phyloP scores from a whole-genome alignment of 2,888 invertebrate species.

The Heliconius erato region DNA sequence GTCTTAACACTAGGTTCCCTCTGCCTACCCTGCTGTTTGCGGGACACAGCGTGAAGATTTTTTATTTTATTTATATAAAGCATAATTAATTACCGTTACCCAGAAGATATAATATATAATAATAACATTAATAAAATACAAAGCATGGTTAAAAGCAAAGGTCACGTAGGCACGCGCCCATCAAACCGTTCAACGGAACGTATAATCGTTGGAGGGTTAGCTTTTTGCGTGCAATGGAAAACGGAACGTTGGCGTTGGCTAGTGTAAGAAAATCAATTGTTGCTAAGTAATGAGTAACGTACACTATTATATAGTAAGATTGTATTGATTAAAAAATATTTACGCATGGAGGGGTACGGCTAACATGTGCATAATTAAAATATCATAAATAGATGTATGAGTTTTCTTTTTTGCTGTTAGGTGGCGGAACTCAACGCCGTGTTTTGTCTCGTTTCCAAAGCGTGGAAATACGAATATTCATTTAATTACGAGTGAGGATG shows the following conservation, averaged over 20 bases:
- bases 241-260: constrained; percentile 22
- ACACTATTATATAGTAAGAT: constrained; percentile 7
- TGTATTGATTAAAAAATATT: constrained; percentile 5
- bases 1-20: no score
- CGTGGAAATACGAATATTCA: no score
- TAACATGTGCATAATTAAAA: background rate
- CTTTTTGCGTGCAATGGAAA: constrained; percentile 49
- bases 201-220: constrained; percentile 47
- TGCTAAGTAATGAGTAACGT: constrained; percentile 51
- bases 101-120: constrained; percentile 31
- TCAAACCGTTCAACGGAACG: constrained; percentile 55
- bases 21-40: no score
- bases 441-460: background rate
- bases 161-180: constrained; percentile 71
- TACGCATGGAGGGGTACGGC: background rate
- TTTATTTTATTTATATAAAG: background rate
- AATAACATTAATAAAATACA: constrained; percentile 64
- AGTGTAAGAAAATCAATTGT: constrained; percentile 51
- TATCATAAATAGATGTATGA: background rate
- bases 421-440: background rate
- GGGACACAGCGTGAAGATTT: no score
- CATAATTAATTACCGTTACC: constrained; percentile 41
- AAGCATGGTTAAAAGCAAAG: constrained; percentile 71
- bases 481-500: no score
- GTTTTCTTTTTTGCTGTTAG: background rate